phyloP scores from a whole-genome alignment of 2,113 vertebrate species.

The Tonatia bakeri region DNA sequence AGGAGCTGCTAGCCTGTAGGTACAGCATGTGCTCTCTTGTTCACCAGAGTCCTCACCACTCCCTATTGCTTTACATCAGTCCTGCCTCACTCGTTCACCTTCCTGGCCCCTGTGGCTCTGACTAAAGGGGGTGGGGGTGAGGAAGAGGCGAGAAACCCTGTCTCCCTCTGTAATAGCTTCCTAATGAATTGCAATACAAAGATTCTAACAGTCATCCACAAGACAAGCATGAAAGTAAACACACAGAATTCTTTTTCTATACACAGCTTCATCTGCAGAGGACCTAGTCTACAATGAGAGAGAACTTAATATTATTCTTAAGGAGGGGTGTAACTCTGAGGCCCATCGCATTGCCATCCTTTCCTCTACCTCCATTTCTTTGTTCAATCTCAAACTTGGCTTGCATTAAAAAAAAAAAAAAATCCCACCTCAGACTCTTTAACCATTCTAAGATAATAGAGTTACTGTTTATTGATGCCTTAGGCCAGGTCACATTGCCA shows the following conservation, averaged over 20 bases:
- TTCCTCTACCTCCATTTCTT: not conserved
- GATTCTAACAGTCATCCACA: not conserved
- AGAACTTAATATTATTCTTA: not conserved
- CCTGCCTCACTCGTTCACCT: not conserved
- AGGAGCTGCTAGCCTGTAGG: not conserved
- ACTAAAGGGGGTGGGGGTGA: not conserved
- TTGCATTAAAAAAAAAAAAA: not conserved
- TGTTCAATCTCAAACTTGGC: not conserved
- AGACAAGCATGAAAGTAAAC: not conserved
- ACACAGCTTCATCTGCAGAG: not conserved
- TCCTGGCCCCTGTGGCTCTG: not conserved
- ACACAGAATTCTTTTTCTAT: not conserved
- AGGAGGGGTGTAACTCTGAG: not conserved
- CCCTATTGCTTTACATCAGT: not conserved
- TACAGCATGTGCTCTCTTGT: not conserved
- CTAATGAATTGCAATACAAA: not conserved
- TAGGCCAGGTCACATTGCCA: slow-evolving; percentile 38
- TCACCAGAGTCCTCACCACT: not conserved
- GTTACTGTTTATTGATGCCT: slow-evolving; percentile 5
- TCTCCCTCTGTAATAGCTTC: not conserved
- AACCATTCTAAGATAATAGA: not conserved
- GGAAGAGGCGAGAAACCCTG: not conserved
- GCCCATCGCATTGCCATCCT: not conserved
- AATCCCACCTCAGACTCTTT: not conserved
- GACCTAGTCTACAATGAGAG: not conserved